Evolutionary conservation across 53 echinoderm and acorn worm species (phyloP), one percentile per base, ranked within the genome.

Genomic region (Crossaster papposus): DNA sequence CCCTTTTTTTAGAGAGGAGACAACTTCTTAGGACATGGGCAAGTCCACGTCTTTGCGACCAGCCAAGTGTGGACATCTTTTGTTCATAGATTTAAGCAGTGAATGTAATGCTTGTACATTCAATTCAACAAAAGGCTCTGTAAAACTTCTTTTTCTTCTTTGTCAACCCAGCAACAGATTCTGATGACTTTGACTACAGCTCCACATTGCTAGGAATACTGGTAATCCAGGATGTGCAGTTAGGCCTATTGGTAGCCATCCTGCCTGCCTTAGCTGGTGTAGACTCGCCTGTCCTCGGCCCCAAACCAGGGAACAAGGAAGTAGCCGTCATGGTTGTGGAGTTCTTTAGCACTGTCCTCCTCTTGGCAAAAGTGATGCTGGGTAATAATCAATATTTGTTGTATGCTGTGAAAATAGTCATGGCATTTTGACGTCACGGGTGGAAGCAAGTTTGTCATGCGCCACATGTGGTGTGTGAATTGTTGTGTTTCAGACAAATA

Each of bases 181-280:
- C 24, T 8, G 23, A 33, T 0, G 93, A 91, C 35, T 54, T 82
- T 28, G 97, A 97, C 44, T 94, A 96, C 44, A 88, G 97, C 65
- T 91, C 93, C 20, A 97, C 95, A 5, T 83, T 97, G 65, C 92
- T 97, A 4, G 95, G 97, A 36, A 97, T 97, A 38, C 91, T 97
- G 6, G 97, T 97, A 20, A 95, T 97, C 93, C 97, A 97, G 84
- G 97, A 97, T 78, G 94, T 97, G 1, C 97, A 97, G 79, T 89
- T 97, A 12, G 97, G 97, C 29, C 79, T 97, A 11, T 65, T 97
- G 17, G 91, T 97, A 23, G 97, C 97, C 50, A 94, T 95, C 73
- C 90, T 97, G 31, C 97, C 97, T 3, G 91, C 93, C 13, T 88
- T 97, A 44, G 97, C 97, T 20, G 94, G 94, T 14, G 95, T 95